Percentiles rank a stretch among this genome's conserved stretches.
Evolutionary conservation across 1,140 invertebrate genomes (phyloP).

Genomic region (Armadillidium nasatum): DNA sequence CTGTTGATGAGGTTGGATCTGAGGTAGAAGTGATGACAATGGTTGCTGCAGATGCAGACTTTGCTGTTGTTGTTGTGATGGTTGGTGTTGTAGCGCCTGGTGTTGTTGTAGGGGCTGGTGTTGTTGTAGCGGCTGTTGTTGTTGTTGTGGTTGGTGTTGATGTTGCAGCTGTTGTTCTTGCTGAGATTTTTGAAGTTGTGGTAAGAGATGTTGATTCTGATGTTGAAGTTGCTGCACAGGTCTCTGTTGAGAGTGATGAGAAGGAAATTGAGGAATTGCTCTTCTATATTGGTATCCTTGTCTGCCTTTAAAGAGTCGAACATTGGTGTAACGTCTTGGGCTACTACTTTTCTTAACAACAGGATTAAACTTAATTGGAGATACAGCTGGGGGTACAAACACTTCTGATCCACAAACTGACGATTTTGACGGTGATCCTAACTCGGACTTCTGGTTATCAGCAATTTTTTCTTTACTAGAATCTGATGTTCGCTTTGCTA

Average conservation of each 20-base stretch:
- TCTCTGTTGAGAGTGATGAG: neutral
- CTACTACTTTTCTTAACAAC: constrained; percentile 39
- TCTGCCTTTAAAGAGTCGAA: constrained; percentile 35
- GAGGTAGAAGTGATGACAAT: neutral
- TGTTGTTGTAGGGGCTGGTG: neutral
- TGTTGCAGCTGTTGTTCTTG: no score
- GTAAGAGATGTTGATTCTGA: neutral
- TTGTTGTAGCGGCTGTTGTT: neutral
- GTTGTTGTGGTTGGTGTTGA: neutral
- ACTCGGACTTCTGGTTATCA: constrained; percentile 25
- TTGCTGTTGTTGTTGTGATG: neutral
- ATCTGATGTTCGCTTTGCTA: constrained; percentile 21
- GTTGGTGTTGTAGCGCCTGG: neutral
- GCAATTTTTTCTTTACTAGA: constrained; percentile 22
- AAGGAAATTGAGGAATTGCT: constrained; percentile 31
- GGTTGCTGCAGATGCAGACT: neutral
- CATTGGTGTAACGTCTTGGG: constrained; percentile 38
- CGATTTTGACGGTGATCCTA: neutral
- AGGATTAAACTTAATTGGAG: constrained; percentile 37
- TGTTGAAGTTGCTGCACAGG: neutral
- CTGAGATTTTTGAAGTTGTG: no score
- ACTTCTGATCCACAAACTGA: constrained; percentile 25
- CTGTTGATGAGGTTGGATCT: no score
- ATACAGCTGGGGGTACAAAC: constrained; percentile 35
- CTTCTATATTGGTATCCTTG: constrained; percentile 39